Percentiles rank a stretch among this genome's conserved stretches.
Evolutionary conservation across 2,888 invertebrate genomes (phyloP).

Genomic region (Drosophila tanythrix): DNA sequence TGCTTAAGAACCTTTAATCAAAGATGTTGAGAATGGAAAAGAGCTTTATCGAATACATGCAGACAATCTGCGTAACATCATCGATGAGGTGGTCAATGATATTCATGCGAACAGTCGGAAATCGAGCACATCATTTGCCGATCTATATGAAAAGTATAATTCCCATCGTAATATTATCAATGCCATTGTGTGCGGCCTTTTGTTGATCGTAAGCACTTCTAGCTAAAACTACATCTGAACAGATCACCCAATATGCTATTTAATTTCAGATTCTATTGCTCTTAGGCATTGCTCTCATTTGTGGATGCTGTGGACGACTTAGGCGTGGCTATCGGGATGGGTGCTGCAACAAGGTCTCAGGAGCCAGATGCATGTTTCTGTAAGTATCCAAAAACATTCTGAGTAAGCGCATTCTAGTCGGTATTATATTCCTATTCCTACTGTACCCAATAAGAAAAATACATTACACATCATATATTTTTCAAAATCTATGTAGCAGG

Average conservation of each 20-base stretch:
- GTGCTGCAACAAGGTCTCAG: conserved; percentile 58
- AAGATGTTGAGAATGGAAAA: conserved; percentile 39
- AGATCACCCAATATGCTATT: not conserved
- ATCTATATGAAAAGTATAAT: conserved; percentile 51
- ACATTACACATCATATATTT: too few species aligned
- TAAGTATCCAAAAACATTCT: conserved; percentile 25
- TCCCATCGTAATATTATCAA: conserved; percentile 46
- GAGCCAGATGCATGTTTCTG: conserved; percentile 52
- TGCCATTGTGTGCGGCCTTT: conserved; percentile 27
- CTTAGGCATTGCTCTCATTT: conserved; percentile 39
- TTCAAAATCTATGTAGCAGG: too few species aligned
- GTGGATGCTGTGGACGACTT: conserved; percentile 53
- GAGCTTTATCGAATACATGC: conserved; percentile 26
- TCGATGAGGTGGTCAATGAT: conserved; percentile 48
- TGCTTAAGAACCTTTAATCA: not conserved
- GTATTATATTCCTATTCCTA: not conserved
- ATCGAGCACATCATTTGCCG: conserved; percentile 48
- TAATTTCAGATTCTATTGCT: conserved; percentile 40
- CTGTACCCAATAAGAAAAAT: too few species aligned
- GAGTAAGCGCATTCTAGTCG: not conserved
- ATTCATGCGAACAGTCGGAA: conserved; percentile 35
- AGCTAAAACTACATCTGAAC: not conserved
- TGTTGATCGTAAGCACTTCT: conserved; percentile 49
- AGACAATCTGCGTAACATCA: conserved; percentile 33
- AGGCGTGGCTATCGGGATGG: conserved; percentile 49